phyloP scores from a whole-genome alignment of 2,113 vertebrate genomes.

The Callipepla californica region DNA sequence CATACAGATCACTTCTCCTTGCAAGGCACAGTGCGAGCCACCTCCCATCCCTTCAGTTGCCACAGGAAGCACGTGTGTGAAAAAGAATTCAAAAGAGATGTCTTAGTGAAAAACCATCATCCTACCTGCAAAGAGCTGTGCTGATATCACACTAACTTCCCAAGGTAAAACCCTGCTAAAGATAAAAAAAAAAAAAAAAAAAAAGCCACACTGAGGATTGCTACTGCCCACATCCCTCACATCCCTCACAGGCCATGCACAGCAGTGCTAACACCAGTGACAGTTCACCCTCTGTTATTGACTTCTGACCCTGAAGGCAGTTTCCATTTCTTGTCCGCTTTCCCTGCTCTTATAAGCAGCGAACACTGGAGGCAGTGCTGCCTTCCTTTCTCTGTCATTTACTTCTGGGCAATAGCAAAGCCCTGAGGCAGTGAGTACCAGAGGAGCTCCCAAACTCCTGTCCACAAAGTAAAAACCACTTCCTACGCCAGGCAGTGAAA shows the following conservation, averaged over 20 bases:
- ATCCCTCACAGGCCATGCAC: background rate
- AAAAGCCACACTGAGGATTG: background rate
- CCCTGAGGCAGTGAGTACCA: background rate
- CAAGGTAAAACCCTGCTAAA: background rate
- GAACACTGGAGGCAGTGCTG: background rate
- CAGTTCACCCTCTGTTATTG: background rate
- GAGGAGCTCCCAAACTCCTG: background rate
- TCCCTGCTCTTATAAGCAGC: background rate
- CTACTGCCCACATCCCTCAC: background rate
- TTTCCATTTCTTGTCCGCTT: constrained; percentile 51
- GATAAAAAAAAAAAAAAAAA: background rate
- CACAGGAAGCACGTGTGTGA: background rate
- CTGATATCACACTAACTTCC: background rate
- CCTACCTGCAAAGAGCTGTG: background rate
- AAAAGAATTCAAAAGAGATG: background rate
- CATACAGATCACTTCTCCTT: background rate
- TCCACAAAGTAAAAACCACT: background rate
- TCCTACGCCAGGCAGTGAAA: background rate
- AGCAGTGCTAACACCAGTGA: background rate
- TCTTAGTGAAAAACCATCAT: background rate
- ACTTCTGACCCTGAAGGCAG: constrained; percentile 4
- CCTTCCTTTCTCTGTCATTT: background rate
- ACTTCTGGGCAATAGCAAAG: background rate
- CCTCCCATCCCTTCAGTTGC: background rate
- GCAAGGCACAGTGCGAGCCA: background rate